phyloP scores from a whole-genome alignment of 1,140 invertebrate species.

The Nilaparvata lugens region DNA sequence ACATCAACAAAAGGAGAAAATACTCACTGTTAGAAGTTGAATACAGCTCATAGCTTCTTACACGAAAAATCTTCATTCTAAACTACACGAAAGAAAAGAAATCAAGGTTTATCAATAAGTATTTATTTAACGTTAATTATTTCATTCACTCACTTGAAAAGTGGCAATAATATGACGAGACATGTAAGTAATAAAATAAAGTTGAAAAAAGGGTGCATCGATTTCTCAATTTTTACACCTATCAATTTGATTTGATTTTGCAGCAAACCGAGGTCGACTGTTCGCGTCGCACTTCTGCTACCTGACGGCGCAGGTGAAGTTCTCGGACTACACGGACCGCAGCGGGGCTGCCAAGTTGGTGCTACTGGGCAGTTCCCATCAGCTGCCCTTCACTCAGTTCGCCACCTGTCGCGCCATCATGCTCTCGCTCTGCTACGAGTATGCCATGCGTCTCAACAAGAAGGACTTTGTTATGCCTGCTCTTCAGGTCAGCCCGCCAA shows the following conservation, averaged over 20 bases:
- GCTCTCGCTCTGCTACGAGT: slow-evolving; percentile 92
- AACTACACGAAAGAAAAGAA: too few species aligned
- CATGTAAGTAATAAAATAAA: too few species aligned
- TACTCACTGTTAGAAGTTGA: too few species aligned
- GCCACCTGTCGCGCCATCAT: slow-evolving; percentile 77
- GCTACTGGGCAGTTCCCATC: slow-evolving; percentile 63
- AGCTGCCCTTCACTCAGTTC: slow-evolving; percentile 54
- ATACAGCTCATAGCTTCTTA: too few species aligned
- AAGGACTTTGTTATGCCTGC: slow-evolving; percentile 60
- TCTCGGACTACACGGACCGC: slow-evolving; percentile 50
- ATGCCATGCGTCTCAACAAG: slow-evolving; percentile 72
- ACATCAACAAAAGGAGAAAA: too few species aligned
- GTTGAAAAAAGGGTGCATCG: too few species aligned
- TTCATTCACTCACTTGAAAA: too few species aligned
- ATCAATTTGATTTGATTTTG: slow-evolving; percentile 16
- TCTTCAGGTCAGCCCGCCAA: slow-evolving; percentile 47
- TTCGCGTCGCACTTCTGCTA: slow-evolving; percentile 92
- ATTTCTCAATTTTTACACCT: too few species aligned
- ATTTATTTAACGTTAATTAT: too few species aligned
- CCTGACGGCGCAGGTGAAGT: slow-evolving; percentile 73
- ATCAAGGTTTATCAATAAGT: too few species aligned
- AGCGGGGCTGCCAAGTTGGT: slow-evolving; percentile 61
- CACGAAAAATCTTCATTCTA: too few species aligned
- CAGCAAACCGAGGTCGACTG: slow-evolving; percentile 56
- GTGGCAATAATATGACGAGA: too few species aligned